Percentiles rank a stretch among this genome's conserved stretches.
Evolutionary conservation across 2,113 vertebrate species (phyloP).

Genomic region (Barnardius zonarius): DNA sequence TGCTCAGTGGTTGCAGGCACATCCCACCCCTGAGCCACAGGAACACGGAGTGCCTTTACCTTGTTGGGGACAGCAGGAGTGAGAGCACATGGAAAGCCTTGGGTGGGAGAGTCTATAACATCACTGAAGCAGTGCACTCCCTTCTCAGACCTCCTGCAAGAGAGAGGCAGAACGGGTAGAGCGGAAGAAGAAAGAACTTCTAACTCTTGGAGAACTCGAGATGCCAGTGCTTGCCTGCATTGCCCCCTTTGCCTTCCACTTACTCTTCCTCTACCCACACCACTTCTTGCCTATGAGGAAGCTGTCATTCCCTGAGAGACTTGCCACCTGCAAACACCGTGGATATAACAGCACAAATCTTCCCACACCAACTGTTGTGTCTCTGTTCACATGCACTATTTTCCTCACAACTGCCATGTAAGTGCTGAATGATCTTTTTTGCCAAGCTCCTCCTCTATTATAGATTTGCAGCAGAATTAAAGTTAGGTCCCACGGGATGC

Average conservation of each 20-base stretch:
- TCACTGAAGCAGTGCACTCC: constrained; percentile 60
- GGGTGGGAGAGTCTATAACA: constrained; percentile 71
- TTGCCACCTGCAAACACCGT: not conserved
- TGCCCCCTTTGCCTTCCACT: not conserved
- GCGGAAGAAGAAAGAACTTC: not conserved
- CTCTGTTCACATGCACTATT: not conserved
- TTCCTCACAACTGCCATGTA: not conserved
- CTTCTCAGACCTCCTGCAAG: constrained; percentile 54
- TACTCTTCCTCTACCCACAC: not conserved
- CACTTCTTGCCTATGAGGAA: not conserved
- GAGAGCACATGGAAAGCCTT: constrained; percentile 68
- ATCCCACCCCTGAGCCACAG: not conserved
- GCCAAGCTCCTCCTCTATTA: not conserved
- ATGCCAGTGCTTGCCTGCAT: not conserved
- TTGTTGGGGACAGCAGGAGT: constrained; percentile 73
- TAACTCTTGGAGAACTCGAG: not conserved
- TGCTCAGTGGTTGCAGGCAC: not conserved
- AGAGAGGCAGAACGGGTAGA: not conserved
- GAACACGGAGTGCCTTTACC: constrained; percentile 63
- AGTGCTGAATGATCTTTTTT: not conserved
- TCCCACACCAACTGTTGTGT: not conserved
- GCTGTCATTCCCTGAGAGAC: not conserved
- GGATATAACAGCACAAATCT: not conserved
- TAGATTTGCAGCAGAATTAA: not conserved
- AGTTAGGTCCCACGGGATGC: not conserved